Base-by-base conservation (phyloP, 2,888 invertebrate genomes). In the Agrenia bidenticulata region DNA sequence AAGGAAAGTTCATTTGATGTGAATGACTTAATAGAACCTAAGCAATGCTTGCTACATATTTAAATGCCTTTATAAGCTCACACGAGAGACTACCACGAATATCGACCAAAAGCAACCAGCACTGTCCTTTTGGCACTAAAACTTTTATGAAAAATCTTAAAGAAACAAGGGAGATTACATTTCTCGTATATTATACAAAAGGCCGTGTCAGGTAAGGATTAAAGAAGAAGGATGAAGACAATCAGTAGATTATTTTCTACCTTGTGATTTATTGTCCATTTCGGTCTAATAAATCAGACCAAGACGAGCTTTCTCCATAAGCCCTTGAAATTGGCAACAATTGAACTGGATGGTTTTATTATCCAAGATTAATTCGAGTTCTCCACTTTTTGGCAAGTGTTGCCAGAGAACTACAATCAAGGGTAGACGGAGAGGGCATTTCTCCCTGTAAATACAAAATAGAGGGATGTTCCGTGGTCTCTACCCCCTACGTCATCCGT, bases 211-310 rank as follows among this genome's bases (percentile, higher is more conserved):
- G 61, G 63, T 50, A 63, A 56, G 56, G 63, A 51, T 51, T 4
- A 51, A 51, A 45, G 58, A 66, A 60, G 63, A 66, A 64, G 64
- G 64, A 69, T 65, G 64, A 67, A 70, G 70, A 73, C 70, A 71
- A 73, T 73, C 68, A 70, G 70, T 71, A 67, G 71, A 71, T 73
- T 71, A 69, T 68, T 73, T 71, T 61, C 69, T 66, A 64, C 66
- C 67, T 60, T 58, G 73, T 73, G 73, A 73, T 73, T 73, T 73
- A 73, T 73, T 65, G 73, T 67, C 69, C 73, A 71, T 63, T 69
- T 73, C 67, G 69, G 64, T 63, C 71, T 15, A 64, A 73, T 73
- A 73, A 73, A 71, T 73, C 73, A 73, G 61, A 45, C 62, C 50
- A 21, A 11, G 4, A 4, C 41, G 56, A 5, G 51, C 9, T 51